These are phyloP conservation scores for Pristiophorus japonicus DNA, from an alignment of 2,113 vertebrate species.

Conservation along the genomic window DNA sequence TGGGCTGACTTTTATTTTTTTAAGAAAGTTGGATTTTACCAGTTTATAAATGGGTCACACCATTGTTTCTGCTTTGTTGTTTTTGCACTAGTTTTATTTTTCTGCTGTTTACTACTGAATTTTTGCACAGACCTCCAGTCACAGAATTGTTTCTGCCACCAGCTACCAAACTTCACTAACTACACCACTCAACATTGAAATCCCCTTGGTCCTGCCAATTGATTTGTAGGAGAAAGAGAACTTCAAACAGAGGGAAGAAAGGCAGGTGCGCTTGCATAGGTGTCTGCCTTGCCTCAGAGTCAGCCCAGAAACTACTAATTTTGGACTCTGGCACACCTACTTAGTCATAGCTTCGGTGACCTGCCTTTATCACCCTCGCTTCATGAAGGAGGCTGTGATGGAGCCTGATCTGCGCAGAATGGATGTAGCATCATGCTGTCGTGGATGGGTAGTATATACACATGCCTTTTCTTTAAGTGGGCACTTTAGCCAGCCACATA, in stretches of 20 bases:
- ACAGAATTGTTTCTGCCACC: neutral
- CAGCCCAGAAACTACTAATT: neutral
- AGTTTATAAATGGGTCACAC: neutral
- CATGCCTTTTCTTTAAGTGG: too few relatives aligned
- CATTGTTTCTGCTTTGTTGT: neutral
- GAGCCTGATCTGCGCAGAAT: neutral
- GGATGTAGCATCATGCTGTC: too few relatives aligned
- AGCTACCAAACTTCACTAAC: neutral
- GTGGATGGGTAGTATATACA: too few relatives aligned
- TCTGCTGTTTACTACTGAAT: neutral
- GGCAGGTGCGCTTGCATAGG: neutral
- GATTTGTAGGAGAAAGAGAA: neutral
- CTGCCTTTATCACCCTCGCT: too few relatives aligned
- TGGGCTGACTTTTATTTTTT: neutral
- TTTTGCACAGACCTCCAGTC: neutral
- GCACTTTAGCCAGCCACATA: too few relatives aligned
- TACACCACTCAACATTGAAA: neutral
- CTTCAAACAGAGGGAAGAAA: neutral
- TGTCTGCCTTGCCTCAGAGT: neutral
- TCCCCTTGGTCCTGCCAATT: neutral
- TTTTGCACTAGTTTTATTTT: neutral
- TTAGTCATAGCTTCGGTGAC: neutral
- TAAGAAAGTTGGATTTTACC: neutral
- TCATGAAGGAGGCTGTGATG: neutral
- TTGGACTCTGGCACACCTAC: neutral